Evolutionary conservation across 2,888 invertebrate genomes (phyloP), one percentile per base, ranked within the genome.

Genomic region (Agrochola macilenta): DNA sequence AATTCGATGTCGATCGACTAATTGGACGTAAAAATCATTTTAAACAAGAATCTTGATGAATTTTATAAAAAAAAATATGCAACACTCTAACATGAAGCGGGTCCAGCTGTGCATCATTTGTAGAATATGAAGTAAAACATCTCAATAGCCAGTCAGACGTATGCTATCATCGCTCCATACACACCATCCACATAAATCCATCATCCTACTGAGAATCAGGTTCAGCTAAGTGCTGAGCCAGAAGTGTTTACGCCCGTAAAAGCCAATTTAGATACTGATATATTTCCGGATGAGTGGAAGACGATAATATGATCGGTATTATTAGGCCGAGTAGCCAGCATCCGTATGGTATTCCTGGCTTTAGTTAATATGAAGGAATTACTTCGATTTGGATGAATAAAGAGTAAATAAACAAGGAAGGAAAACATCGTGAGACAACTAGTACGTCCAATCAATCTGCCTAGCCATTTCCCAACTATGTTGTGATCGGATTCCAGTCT

Each of bases 181-280:
- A 20, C 23, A 35, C 76, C 26, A 81, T 58, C 35, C 26, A 52
- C 35, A 35, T 20, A 11, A 60, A 83, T 83, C 79, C 17, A 83
- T 81, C 80, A 81, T 70, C 20, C 61, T 58, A n/a, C 61, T 49
- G 61, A 70, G 70, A 70, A 80, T 78, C 26, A 52, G 70, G 49
- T 52, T 46, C 49, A 58, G 17, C 23, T 84, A 84, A 81, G 81
- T 81, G 84, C 81, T 79, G 71, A 84, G 70, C 70, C 66, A 68
- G 57, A 43, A 81, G 84, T 81, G 79, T 81, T 81, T 81, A 58
- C 84, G 66, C 52, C 61, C 39, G 70, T 81, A 84, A 81, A 84
- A 81, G 81, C 81, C 84, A 81, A 81, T 81, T 66, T 66, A 81
- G 81, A 81, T 81, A 79, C 46, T 68, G 70, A 79, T 79, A 60